Evolutionary conservation across 2,888 invertebrate species (phyloP).

Genomic region (Meta bourneti): DNA sequence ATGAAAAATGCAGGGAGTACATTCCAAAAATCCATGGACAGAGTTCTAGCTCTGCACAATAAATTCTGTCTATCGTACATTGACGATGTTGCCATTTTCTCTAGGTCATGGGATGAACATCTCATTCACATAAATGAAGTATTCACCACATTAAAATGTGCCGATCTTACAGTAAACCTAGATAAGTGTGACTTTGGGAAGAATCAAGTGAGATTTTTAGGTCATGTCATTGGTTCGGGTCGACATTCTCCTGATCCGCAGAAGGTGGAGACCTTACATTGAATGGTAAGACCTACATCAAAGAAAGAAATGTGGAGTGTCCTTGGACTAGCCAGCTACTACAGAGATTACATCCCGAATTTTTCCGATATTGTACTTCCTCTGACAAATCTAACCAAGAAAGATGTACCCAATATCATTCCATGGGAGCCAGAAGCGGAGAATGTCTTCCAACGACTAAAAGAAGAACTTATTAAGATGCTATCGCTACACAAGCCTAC

Average conservation of each 20-base stretch:
- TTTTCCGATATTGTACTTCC: neutral
- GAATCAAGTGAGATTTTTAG: neutral
- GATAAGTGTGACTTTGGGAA: neutral
- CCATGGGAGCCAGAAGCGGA: neutral
- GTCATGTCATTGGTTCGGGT: neutral
- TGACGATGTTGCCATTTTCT: neutral
- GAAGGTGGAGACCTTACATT: neutral
- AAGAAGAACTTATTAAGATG: neutral
- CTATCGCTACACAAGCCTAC: neutral
- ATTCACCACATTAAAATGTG: neutral
- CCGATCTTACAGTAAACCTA: neutral
- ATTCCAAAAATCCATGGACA: too few relatives aligned
- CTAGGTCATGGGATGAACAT: neutral
- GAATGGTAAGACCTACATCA: neutral
- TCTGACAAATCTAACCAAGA: neutral
- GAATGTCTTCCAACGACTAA: neutral
- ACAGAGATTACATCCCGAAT: conserved; percentile 19
- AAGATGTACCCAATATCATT: neutral
- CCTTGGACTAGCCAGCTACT: conserved; percentile 2
- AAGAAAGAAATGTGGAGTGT: neutral
- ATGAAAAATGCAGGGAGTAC: too few relatives aligned
- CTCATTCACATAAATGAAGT: neutral
- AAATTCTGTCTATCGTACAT: neutral
- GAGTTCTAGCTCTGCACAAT: too few relatives aligned
- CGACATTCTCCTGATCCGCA: conserved; percentile 26